Evolutionary conservation across 2,888 invertebrate species (phyloP).

Genomic region (Apodemia duryi): DNA sequence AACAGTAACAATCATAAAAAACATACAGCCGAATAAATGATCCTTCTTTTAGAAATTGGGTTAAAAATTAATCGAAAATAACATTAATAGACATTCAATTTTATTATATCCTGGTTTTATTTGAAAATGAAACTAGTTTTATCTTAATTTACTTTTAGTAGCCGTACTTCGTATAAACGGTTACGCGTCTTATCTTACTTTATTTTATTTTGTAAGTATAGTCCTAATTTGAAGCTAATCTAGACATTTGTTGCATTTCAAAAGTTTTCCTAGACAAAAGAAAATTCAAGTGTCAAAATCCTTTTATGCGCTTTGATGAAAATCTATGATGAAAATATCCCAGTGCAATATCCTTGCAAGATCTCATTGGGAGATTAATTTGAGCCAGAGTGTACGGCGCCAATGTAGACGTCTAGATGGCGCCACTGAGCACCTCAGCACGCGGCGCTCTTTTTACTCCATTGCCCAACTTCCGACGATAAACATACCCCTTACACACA

Average conservation of each 20-base stretch:
- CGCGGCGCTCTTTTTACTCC: conserved; percentile 53
- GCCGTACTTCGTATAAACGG: too few species aligned
- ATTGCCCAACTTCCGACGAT: conserved; percentile 53
- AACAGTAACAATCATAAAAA: too few species aligned
- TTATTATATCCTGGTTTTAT: too few species aligned
- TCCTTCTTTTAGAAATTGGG: too few species aligned
- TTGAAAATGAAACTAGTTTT: too few species aligned
- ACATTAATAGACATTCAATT: too few species aligned
- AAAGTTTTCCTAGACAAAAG: not conserved
- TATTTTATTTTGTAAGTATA: too few species aligned
- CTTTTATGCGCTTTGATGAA: conserved; percentile 22
- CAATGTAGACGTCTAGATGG: conserved; percentile 78
- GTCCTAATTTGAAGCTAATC: too few species aligned
- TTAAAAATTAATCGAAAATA: too few species aligned
- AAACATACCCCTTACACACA: conserved; percentile 35
- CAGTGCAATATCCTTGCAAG: conserved; percentile 29
- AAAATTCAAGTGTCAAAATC: conserved; percentile 9
- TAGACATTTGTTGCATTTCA: not conserved
- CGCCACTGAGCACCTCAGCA: conserved; percentile 58
- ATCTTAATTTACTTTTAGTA: too few species aligned
- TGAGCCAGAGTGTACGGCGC: conserved; percentile 52
- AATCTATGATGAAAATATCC: conserved; percentile 19
- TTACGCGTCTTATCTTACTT: too few species aligned
- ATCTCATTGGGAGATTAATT: conserved; percentile 60
- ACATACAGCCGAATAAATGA: too few species aligned